These are phyloP conservation scores for Camponotus pennsylvanicus DNA, from an alignment of 1,140 invertebrate species.

Conservation along the genomic window DNA sequence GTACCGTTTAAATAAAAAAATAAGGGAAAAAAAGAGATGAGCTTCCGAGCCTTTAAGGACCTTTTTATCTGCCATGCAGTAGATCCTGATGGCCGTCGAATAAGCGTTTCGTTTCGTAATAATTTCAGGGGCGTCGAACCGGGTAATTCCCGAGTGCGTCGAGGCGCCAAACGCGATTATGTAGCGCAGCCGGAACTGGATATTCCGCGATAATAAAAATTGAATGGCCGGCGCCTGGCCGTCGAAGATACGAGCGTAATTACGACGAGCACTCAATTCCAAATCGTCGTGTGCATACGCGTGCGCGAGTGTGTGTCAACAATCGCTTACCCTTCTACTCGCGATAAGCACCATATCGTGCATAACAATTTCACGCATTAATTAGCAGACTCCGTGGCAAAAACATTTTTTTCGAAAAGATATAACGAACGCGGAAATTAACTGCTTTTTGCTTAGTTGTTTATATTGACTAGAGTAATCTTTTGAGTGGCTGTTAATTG, in stretches of 20 bases:
- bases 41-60: conserved; percentile 12
- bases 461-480: conserved; percentile 24
- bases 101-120: conserved; percentile 71
- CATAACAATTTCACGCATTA: conserved; percentile 62
- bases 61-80: conserved; percentile 46
- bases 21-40: conserved; percentile 3
- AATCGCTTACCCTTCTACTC: conserved; percentile 26
- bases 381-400: conserved; percentile 38
- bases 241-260: conserved; percentile 73
- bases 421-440: conserved; percentile 1
- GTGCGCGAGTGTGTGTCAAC: not conserved
- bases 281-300: conserved; percentile 58
- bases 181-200: conserved; percentile 59
- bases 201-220: conserved; percentile 74
- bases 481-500: conserved; percentile 14
- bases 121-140: conserved; percentile 72
- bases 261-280: conserved; percentile 70
- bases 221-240: conserved; percentile 66
- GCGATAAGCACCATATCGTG: conserved; percentile 57
- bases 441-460: not conserved
- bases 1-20: conserved; percentile 16
- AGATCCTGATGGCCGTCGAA: conserved; percentile 46
- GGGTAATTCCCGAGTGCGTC: conserved; percentile 72
- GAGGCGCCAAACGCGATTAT: conserved; percentile 75
- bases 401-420: conserved; percentile 16